Evolutionary conservation across 2,113 vertebrate species (phyloP), one percentile per base, ranked within the genome.

Genomic region (Tamias sibiricus): DNA sequence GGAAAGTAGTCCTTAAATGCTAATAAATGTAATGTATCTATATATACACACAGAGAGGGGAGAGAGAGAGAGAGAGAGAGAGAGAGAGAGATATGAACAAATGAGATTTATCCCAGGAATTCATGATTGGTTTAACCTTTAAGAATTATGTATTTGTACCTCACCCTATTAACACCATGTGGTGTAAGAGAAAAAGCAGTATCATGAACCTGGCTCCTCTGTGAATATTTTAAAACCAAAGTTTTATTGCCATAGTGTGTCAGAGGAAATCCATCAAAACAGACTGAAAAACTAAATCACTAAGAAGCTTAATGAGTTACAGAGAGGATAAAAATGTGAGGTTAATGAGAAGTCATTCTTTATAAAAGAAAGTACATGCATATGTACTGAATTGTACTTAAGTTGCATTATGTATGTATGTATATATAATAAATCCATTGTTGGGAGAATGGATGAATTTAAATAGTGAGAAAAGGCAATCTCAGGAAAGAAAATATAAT

Each of bases 191-290:
- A 10, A 16, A 30, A 95, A 75, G 68, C n/a, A 95, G 64, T 42
- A 35, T 93, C 54, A 83, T 44, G 59, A 68, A 57, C 26, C 40
- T 71, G 14, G 49, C 13, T 81, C 6, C 24, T 75, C 71, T 3
- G 42, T 52, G 42, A 40, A 42, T 90, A 62, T 49, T 79, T 69
- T 52, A 37, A 86, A 79, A 47, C 26, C 17, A 94, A 97, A 96
- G 91, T 59, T 95, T 84, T 62, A 40, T 64, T 75, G 26, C 54
- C 32, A 24, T 40, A 66, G 62, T 87, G 69, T 14, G 54, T 42
- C 20, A 89, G 66, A 54, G 40, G 32, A 42, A n/a, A 52, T 69
- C 20, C 26, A 87, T 35, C 49, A 52, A 93, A 9, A 90, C 20
- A 75, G 59, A 10, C 32, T 47, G 0, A 37, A 16, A 81, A 97